Percentiles rank a stretch among this genome's conserved stretches.
These are phyloP conservation scores for Carduelis carduelis DNA, from an alignment of 2,797 vertebrate genomes.

Conservation along the genomic window DNA sequence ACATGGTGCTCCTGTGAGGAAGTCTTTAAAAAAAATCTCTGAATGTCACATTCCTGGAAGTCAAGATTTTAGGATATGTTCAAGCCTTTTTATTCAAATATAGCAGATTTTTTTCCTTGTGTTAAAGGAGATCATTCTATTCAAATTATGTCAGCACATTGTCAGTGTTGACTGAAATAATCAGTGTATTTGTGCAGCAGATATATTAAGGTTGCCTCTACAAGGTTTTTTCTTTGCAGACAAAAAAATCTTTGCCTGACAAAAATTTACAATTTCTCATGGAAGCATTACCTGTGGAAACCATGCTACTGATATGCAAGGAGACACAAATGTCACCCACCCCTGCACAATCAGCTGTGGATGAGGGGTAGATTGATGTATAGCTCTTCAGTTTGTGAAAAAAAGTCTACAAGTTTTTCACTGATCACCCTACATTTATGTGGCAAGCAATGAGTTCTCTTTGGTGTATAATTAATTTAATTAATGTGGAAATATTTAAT, in stretches of 20 bases:
- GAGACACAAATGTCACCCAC: background rate
- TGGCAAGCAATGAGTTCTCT: background rate
- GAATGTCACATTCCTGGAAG: background rate
- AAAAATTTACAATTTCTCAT: background rate
- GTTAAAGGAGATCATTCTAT: conserved; percentile 14
- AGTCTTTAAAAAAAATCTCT: background rate
- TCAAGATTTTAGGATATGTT: background rate
- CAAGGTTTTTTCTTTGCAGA: background rate
- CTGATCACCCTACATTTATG: background rate
- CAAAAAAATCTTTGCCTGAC: background rate
- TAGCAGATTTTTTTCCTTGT: background rate
- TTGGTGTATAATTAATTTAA: background rate
- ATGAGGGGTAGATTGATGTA: background rate
- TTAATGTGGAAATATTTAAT: background rate
- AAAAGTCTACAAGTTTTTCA: background rate
- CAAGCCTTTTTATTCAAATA: background rate
- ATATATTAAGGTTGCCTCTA: background rate
- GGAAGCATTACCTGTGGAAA: background rate
- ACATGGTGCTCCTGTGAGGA: background rate
- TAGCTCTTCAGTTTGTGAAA: background rate
- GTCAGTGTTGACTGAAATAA: background rate
- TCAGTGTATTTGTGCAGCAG: background rate
- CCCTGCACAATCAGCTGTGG: background rate
- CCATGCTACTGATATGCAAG: background rate
- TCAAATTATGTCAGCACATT: background rate